Evolutionary conservation across 2,113 vertebrate species (phyloP), one percentile per base, ranked within the genome.

Genomic region (Microcebus griseorufus): DNA sequence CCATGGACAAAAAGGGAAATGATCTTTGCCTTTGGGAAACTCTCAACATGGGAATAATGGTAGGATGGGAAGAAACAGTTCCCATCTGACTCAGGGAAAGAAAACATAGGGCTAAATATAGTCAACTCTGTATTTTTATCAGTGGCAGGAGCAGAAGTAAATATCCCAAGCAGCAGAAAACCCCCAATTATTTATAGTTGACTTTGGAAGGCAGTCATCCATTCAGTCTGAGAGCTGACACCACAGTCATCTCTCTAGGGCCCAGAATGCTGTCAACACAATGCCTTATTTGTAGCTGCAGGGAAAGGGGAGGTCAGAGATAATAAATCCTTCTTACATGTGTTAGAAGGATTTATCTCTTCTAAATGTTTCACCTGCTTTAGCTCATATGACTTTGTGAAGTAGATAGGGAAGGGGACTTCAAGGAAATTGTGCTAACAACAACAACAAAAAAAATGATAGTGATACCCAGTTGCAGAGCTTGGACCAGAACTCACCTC

Each of bases 21-120:
- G 51, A 55, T 70, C 64, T 95, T 82, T 94, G 92, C 67, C 60
- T 95, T 86, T 78, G 86, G 79, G 85, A 94, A 90, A 88, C 37
- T 72, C 13, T 94, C 70, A 80, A 60, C 32, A 11, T 84, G 72
- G 65, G 76, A 81, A 96, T 76, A 88, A 95, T 25, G 37, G 39
- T 27, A 51, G 62, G 34, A 45, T 48, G 53, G 62, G 76, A 78
- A 97, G 72, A 88, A 96, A 90, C 60, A 42, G 48, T 89, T 96
- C 22, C 45, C 72, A 23, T 94, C 67, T 97, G 81, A 95, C 65
- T 94, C 60, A 72, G n/a, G 22, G 72, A 95, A 96, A 92, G 53
- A 95, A 88, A 89, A 39, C 25, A 34, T 7, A 87, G 20, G 65
- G 27, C 78, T 96, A 83, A 96, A 73, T 94, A 91, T 88, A 86